These are phyloP conservation scores for Lasioglossum baleicum DNA, from an alignment of 1,140 invertebrate genomes.

Conservation along the genomic window DNA sequence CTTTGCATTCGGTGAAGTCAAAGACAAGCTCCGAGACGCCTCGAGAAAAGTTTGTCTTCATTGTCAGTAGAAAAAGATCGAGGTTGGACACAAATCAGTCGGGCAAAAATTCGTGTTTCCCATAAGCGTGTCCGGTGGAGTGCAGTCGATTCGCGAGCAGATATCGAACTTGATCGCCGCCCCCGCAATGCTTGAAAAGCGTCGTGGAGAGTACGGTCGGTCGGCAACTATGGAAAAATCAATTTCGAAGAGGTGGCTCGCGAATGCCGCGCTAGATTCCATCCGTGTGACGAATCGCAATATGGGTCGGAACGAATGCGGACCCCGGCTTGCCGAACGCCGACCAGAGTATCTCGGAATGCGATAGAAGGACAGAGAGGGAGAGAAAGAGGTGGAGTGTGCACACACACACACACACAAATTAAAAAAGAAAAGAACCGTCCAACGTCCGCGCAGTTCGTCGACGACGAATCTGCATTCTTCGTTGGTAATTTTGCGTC, in stretches of 20 bases:
- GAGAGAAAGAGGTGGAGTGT: neutral
- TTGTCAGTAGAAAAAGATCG: no score
- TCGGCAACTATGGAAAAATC: neutral
- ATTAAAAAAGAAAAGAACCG: neutral
- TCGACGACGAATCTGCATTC: neutral
- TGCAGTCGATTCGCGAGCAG: neutral
- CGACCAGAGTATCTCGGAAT: slow-evolving; percentile 8
- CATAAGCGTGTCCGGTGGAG: no score
- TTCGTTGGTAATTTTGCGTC: no score
- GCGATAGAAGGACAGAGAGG: no score
- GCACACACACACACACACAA: no score
- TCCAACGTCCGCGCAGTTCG: neutral
- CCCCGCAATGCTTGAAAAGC: no score
- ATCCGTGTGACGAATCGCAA: slow-evolving; percentile 22
- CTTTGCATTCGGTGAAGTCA: no score
- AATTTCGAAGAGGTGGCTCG: neutral
- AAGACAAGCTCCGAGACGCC: no score
- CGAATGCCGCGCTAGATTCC: slow-evolving; percentile 14
- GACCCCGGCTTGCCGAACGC: neutral
- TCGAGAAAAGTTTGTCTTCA: no score
- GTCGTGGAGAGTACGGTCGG: neutral
- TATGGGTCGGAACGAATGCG: slow-evolving; percentile 24
- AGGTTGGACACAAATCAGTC: no score
- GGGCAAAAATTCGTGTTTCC: no score
- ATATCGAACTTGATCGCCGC: neutral